These are phyloP conservation scores for Patella vulgata DNA, from an alignment of 1,140 invertebrate genomes.

Conservation along the genomic window DNA sequence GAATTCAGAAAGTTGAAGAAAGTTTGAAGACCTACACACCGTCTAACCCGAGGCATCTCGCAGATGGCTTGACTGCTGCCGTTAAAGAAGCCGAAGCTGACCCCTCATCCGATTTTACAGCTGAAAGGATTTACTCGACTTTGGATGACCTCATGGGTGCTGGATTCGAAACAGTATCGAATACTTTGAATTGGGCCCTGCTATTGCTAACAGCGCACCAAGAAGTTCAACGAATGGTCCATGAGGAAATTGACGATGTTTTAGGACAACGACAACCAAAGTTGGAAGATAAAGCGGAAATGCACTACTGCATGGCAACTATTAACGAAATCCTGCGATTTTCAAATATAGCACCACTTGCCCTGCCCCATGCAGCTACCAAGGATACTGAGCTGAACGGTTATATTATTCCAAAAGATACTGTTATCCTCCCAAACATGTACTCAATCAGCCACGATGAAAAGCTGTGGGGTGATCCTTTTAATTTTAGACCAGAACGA, in stretches of 20 bases:
- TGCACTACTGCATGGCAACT: slow-evolving; percentile 23
- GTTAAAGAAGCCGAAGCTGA: slow-evolving; percentile 9
- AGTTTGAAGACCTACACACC: slow-evolving; percentile 5
- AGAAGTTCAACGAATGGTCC: slow-evolving; percentile 78
- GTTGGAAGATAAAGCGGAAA: slow-evolving; percentile 65
- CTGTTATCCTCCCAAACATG: slow-evolving; percentile 57
- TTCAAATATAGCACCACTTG: neutral
- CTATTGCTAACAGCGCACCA: slow-evolving; percentile 81
- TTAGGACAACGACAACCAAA: no score
- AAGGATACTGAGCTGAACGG: slow-evolving; percentile 51
- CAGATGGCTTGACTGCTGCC: slow-evolving; percentile 23
- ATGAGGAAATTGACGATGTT: slow-evolving; percentile 83
- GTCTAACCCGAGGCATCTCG: slow-evolving; percentile 18
- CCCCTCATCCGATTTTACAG: no score
- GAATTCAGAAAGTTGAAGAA: slow-evolving; percentile 10
- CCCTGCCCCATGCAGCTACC: slow-evolving; percentile 43
- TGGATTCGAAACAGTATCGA: slow-evolving; percentile 85
- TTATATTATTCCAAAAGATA: slow-evolving; percentile 57
- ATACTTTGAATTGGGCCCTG: slow-evolving; percentile 85
- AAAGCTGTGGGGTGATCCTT: slow-evolving; percentile 74
- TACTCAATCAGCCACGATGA: slow-evolving; percentile 50
- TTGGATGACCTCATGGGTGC: slow-evolving; percentile 82
- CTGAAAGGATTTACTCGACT: no score
- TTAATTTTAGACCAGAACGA: slow-evolving; percentile 79
- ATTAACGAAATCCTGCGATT: slow-evolving; percentile 14